A percentile compares a stretch with the other conserved stretches of the same genome.
Evolutionary conservation across 2,888 invertebrate genomes (phyloP).

Genomic region (Melanophora roralis): DNA sequence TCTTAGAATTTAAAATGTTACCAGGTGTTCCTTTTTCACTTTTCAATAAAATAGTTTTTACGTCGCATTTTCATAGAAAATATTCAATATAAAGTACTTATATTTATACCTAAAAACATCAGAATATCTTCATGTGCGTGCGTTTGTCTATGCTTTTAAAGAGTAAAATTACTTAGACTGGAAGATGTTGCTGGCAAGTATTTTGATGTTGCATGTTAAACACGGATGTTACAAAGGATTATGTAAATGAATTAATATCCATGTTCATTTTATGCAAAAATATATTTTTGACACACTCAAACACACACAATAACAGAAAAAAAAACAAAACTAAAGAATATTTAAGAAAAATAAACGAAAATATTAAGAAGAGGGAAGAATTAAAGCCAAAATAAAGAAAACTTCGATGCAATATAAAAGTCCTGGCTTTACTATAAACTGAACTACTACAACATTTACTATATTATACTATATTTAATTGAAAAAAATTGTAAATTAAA

Average conservation of each 20-base stretch:
- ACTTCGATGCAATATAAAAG: no score
- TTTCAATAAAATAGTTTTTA: slow-evolving; percentile 27
- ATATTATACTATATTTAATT: background rate
- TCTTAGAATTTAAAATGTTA: background rate
- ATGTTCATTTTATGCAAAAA: slow-evolving; percentile 56
- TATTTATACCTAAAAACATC: background rate
- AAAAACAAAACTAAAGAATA: slow-evolving; percentile 1
- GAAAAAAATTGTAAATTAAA: slow-evolving; percentile 16
- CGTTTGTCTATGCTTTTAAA: background rate
- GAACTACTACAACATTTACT: no score
- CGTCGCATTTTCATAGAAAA: slow-evolving; percentile 35
- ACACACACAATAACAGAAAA: background rate
- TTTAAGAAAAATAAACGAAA: background rate
- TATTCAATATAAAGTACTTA: slow-evolving; percentile 41
- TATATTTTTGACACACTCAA: slow-evolving; percentile 11
- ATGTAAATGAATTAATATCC: slow-evolving; percentile 63
- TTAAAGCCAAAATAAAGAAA: background rate
- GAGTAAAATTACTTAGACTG: slow-evolving; percentile 42
- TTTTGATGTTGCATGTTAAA: slow-evolving; percentile 57
- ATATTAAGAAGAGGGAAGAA: background rate
- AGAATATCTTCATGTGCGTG: background rate
- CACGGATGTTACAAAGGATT: slow-evolving; percentile 61
- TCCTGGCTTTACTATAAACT: no score
- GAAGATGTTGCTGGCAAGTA: slow-evolving; percentile 29
- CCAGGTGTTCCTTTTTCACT: slow-evolving; percentile 46